Conservation (phyloP, 2,797 vertebrate genomes). For the Urosaurus nigricauda region DNA sequence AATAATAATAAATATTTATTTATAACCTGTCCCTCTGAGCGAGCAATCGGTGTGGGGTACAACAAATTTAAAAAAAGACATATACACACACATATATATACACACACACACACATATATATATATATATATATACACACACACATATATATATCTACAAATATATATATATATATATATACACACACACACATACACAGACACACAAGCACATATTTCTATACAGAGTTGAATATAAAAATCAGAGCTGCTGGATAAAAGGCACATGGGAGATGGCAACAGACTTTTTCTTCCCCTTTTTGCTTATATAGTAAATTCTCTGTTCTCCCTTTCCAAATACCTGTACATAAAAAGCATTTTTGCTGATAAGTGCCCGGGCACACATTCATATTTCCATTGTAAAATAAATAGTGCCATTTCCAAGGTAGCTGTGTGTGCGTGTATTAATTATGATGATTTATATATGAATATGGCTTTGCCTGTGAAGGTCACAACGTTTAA, state of each 20-base stretch:
- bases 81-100: no score
- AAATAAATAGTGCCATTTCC: background rate
- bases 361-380: background rate
- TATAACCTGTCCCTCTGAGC: no score
- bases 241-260: background rate
- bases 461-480: background rate
- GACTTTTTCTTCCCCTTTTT: slow-evolving; percentile 16
- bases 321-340: slow-evolving; percentile 26
- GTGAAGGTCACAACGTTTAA: background rate
- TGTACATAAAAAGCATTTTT: background rate
- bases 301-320: slow-evolving; percentile 22
- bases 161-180: no score
- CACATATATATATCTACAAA: no score
- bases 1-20: no score
- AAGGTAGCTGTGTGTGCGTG: background rate
- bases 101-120: no score
- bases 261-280: slow-evolving; percentile 3
- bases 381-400: background rate
- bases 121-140: no score
- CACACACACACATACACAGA: background rate
- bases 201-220: background rate
- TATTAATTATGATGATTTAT: background rate
- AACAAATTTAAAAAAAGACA: no score
- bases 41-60: no score
- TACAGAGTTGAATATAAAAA: slow-evolving; percentile 40